A percentile compares a stretch with the other conserved stretches of the same genome.
Conservation (phyloP, 2,797 vertebrate genomes). For the Odontamblyopus lacepedii region DNA sequence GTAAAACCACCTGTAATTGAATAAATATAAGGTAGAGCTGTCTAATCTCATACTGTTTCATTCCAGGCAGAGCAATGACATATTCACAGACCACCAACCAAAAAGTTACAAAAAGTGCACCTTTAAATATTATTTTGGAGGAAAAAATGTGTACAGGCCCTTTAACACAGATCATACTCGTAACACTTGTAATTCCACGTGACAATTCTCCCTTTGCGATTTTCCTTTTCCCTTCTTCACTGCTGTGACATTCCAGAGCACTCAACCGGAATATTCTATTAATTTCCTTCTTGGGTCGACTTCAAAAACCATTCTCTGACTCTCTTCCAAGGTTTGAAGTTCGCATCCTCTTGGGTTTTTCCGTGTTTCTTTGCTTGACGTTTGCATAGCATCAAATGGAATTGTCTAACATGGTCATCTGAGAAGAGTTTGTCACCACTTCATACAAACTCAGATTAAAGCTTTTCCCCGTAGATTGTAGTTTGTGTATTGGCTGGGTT, state of each 20-base stretch:
- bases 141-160: too few species aligned
- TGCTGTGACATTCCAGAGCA: constrained; percentile 34
- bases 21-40: too few species aligned
- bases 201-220: background rate
- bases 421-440: constrained; percentile 38
- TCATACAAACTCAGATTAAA: constrained; percentile 26
- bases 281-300: constrained; percentile 36
- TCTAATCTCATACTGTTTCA: too few species aligned
- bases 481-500: background rate
- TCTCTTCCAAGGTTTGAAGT: constrained; percentile 23
- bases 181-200: constrained; percentile 29
- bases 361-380: constrained; percentile 11
- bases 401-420: constrained; percentile 51
- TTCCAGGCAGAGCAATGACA: too few species aligned
- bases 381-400: constrained; percentile 56
- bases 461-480: background rate
- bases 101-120: too few species aligned
- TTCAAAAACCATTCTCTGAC: constrained; percentile 42
- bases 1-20: too few species aligned
- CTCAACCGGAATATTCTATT: constrained; percentile 49
- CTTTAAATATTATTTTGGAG: too few species aligned
- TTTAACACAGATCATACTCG: constrained; percentile 21
- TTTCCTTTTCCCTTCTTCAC: constrained; percentile 29
- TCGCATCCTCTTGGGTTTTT: constrained; percentile 42
- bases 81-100: too few species aligned